Base-by-base conservation (phyloP, 1,140 invertebrate genomes). In the Ectropis grisescens region DNA sequence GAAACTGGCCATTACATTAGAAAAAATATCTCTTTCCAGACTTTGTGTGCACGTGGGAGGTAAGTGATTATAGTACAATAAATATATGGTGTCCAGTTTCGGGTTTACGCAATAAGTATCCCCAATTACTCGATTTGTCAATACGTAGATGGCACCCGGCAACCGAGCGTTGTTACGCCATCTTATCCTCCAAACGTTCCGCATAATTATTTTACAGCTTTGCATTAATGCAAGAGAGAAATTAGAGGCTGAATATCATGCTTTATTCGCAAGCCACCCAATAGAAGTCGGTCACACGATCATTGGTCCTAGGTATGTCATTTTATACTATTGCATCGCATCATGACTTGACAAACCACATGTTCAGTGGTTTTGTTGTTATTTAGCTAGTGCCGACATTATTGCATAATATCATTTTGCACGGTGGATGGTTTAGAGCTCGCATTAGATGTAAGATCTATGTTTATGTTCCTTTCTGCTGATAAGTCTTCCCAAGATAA, bases 1-100 rank as follows among this genome's bases (percentile, higher is more conserved):
- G 70, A 81, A 80, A 82, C 76, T 82, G 64, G 80, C 74, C 80
- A 82, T 82, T 82, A 79, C 70, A 80, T 82, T 78, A 81, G 75
- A 79, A 74, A 79, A 81, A 81, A 82, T 82, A 70, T 81, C 76
- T 82, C 69, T 82, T 82, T 82, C 67, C 80, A 82, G 80, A 82
- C 67, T 55, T 61, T 80, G 67, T 82, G 62, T 78, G 67, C 69
- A 69, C 75, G 75, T 76, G 74, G 55, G 74, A 81, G 80, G 80
- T 82, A 82, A 82, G 80, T 80, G 47, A 46, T 68, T 51, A 55
- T 70, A 69, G 64, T 61, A 68, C 57, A 58, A 56, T 64, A 50
- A 49, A 49, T 71, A 68, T 36, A 66, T 34, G 49, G 47, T 58
- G 47, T 57, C 56, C 55, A 52, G 53, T 68, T 65, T 64, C 52